Percentiles rank a stretch among this genome's conserved stretches.
Conservation (phyloP, 2,888 invertebrate species). For the Apomyelois bistriatella region DNA sequence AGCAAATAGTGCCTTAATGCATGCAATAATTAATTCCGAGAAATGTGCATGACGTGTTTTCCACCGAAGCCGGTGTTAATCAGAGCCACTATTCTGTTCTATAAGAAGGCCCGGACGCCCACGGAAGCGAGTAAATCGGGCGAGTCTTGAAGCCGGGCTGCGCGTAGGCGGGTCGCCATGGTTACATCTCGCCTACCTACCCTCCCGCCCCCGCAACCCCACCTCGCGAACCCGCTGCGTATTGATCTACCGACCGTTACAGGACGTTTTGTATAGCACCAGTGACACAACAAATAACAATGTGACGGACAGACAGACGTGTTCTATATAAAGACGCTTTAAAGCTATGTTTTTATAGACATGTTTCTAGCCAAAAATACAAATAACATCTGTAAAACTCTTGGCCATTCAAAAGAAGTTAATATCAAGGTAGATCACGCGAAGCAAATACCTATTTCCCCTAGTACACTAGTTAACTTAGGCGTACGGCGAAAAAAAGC, state of each 20-base stretch:
- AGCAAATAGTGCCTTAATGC: no score
- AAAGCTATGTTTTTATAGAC: no score
- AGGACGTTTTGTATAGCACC: conserved; percentile 32
- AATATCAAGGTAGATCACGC: no score
- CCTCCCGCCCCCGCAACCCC: conserved; percentile 26
- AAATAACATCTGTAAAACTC: no score
- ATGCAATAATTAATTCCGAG: no score
- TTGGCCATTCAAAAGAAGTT: no score
- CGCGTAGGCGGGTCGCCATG: conserved; percentile 74
- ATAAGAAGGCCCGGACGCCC: conserved; percentile 56
- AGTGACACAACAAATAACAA: conserved; percentile 35
- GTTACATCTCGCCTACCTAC: conserved; percentile 40
- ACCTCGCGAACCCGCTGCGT: conserved; percentile 26
- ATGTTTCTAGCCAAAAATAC: no score
- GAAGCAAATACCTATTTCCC: no score
- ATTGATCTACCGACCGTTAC: conserved; percentile 56
- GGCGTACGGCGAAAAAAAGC: no score
- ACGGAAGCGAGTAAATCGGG: conserved; percentile 53
- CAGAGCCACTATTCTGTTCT: conserved; percentile 27
- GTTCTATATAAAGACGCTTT: background rate
- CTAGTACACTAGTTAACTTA: no score
- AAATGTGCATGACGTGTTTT: no score
- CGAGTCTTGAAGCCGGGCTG: conserved; percentile 48
- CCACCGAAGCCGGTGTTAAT: no score
- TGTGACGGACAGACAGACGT: conserved; percentile 6